Evolutionary conservation across 1,140 invertebrate genomes (phyloP), one percentile per base, ranked within the genome.

Genomic region (Penaeus vannamei): DNA sequence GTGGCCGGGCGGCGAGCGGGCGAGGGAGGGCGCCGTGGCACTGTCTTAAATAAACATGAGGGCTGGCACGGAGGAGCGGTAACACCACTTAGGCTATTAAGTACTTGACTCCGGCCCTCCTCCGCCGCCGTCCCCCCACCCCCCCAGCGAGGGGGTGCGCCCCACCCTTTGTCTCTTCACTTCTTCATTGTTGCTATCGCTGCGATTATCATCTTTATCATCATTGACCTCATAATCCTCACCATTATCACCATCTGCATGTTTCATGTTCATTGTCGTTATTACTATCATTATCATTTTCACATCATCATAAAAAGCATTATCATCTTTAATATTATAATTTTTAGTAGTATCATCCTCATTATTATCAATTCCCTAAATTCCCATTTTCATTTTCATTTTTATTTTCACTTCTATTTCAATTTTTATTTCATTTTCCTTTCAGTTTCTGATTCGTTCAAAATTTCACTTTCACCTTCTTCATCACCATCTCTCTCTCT

Each of bases 31-130:
- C 46, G 46, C 79, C 53, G 36, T 53, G 79, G 79, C 36, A 46
- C 79, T 26, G 79, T 81, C 79, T 81, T 81, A 81, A 81, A 81
- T 81, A 81, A 81, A 81, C 79, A 81, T 81, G 79, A 81, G 79
- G 79, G 79, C 22, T 81, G 79, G 79, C 79, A 53, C 22, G 23
- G 79, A 81, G 79, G 22, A 53, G 79, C 46, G 79, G 36, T 81
- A 53, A 53, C 79, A 81, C 79, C 79, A 81, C 79, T 81, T 81
- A 81, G 79, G 36, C 79, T 81, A 81, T 81, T 81, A 81, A 81
- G 79, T 59, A 53, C 79, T 81, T 81, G 79, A 81, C 79, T 81
- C 36, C 7, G 42, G 42, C 32, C 14, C 79, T 53, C 79, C 79
- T 53, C 79, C 60, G 59, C 79, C 79, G 79, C 79, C 60, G 79